Evolutionary conservation across 2,113 vertebrate species (phyloP), one percentile per base, ranked within the genome.

Genomic region (Puntigrus tetrazona): DNA sequence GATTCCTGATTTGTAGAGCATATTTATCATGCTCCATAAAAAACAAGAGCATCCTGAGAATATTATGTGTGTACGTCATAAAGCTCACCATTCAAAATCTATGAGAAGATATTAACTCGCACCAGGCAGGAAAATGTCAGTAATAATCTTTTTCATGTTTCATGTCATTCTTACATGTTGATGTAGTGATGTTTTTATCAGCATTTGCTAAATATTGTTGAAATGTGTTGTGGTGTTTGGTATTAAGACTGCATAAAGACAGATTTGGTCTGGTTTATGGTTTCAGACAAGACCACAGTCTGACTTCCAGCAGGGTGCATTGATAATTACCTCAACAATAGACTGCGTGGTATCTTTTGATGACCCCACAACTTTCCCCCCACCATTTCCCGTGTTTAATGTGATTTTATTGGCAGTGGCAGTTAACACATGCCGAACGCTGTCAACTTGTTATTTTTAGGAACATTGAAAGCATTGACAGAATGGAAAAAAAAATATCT

Each of bases 11-110:
- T 59, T 63, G 55, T 41, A 27, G 11, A 25, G 18, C 16, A 73
- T 77, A 34, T 87, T 87, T 65, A 27, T 45, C 25, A 41, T 38
- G 9, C 11, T 38, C 83, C 87, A 84, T 29, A 25, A 29, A 1
- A 7, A 75, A 86, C 80, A 75, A 47, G 70, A 57, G 79, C 13
- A 41, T 83, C 88, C 88, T 84, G 87, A 34, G 61, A 34, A 27
- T 79, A 43, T 5, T 82, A n/a, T 16, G 14, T 31, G 7, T 50
- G 38, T n/a, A 43, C 38, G 16, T 69, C 9, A 45, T 50, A 50
- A 50, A n/a, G 8, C 7, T 13, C n/a, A 2, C 25, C 6, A 74
- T 45, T 45, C 25, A 38, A 78, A 22, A 59, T 59, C 29, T 2
- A 18, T 70, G 20, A 8, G 78, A 29, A 77, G 25, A 75, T 83